These are phyloP conservation scores for Sabatieria punctata DNA, from an alignment of 2,888 invertebrate genomes.

Conservation along the genomic window DNA sequence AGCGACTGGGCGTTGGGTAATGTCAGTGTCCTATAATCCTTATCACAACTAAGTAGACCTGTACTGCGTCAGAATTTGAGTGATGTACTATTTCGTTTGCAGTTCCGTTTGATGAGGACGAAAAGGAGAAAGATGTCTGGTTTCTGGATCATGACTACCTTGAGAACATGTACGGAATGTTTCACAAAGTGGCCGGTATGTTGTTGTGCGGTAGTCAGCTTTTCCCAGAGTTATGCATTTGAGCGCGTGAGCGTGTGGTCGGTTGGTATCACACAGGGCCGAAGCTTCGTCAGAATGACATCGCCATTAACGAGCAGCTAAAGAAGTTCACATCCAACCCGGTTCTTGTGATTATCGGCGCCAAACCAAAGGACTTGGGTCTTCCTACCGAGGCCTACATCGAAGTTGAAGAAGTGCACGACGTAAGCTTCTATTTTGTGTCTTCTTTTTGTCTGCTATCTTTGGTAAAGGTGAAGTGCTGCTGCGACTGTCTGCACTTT, in stretches of 20 bases:
- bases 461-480: background rate
- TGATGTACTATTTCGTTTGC: conserved; percentile 13
- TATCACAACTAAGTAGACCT: too few relatives aligned
- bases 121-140: conserved; percentile 96
- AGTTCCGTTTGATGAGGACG: conserved; percentile 99
- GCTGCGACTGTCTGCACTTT: background rate
- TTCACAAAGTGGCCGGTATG: conserved; percentile 89
- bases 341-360: conserved; percentile 86
- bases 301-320: conserved; percentile 87
- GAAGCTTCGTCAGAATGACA: conserved; percentile 93
- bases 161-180: conserved; percentile 99
- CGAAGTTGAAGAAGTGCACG: conserved; percentile 96
- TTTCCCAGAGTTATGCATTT: background rate
- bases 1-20: too few relatives aligned
- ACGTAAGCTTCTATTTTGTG: conserved; percentile 41
- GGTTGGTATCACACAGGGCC: conserved; percentile 99
- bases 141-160: conserved; percentile 98
- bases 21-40: too few relatives aligned
- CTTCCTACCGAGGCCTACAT: conserved; percentile 96
- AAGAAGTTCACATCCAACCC: conserved; percentile 90
- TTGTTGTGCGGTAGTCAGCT: background rate
- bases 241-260: conserved; percentile 82
- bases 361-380: conserved; percentile 88
- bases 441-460: background rate
- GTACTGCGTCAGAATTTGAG: too few relatives aligned